Evolutionary conservation across 2,797 vertebrate species (phyloP).

Genomic region (Parauchenoglanis ngamensis): DNA sequence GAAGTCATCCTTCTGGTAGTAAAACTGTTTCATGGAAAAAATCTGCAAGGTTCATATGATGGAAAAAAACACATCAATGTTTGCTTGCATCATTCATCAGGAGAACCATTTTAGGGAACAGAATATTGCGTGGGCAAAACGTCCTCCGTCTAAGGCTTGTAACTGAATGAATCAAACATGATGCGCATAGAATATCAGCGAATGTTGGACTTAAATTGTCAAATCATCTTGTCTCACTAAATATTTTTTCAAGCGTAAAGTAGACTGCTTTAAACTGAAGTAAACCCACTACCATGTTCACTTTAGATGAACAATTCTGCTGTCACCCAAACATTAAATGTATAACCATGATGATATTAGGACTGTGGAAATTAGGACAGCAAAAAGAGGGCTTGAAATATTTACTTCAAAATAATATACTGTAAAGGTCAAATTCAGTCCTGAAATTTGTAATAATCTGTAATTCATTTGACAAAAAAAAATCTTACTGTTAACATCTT

Average conservation of each 20-base stretch:
- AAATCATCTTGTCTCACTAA: not conserved
- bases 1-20: not conserved
- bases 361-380: not conserved
- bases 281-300: not conserved
- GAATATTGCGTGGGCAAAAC: not conserved
- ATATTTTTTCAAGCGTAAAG: not conserved
- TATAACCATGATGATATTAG: not conserved
- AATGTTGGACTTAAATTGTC: not conserved
- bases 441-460: not conserved
- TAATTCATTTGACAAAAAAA: not conserved
- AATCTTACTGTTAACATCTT: not conserved
- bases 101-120: not conserved
- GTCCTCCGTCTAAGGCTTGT: not conserved
- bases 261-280: not conserved
- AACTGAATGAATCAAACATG: not conserved
- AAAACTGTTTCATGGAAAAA: not conserved
- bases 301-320: not conserved
- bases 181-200: not conserved
- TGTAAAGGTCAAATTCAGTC: not conserved
- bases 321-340: conserved; percentile 1
- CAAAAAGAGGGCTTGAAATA: not conserved
- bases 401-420: not conserved
- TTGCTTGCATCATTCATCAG: not conserved
- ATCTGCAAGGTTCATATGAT: not conserved
- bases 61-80: not conserved